phyloP scores from a whole-genome alignment of 1,140 invertebrate species.

The Agraylea sexmaculata region DNA sequence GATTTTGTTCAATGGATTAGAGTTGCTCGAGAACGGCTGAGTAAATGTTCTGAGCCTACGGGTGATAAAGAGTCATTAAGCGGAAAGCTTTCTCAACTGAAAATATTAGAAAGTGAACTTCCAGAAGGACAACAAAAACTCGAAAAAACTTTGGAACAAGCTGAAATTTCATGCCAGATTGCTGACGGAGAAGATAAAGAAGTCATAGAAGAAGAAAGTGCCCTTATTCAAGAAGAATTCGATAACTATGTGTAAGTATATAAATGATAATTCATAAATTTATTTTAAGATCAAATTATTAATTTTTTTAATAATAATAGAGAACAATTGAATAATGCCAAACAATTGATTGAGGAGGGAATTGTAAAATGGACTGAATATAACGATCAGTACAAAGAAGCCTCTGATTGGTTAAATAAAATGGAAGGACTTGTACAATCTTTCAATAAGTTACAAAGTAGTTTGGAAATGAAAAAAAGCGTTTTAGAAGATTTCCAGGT shows the following conservation, averaged over 20 bases:
- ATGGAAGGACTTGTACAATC: slow-evolving; percentile 77
- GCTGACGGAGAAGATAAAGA: slow-evolving; percentile 79
- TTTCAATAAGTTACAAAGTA: slow-evolving; percentile 84
- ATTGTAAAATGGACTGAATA: slow-evolving; percentile 94
- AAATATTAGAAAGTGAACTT: slow-evolving; percentile 69
- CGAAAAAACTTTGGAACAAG: slow-evolving; percentile 67
- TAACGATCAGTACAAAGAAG: slow-evolving; percentile 85
- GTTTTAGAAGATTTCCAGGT: slow-evolving; percentile 83
- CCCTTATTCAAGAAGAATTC: slow-evolving; percentile 76
- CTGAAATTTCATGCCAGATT: slow-evolving; percentile 67
- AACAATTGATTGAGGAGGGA: slow-evolving; percentile 72
- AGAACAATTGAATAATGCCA: slow-evolving; percentile 64
- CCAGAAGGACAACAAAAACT: slow-evolving; percentile 71
- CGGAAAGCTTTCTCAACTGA: slow-evolving; percentile 74
- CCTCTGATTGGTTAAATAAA: slow-evolving; percentile 75
- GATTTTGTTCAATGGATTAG: slow-evolving; percentile 88
- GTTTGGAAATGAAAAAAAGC: slow-evolving; percentile 78
- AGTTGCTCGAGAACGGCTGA: slow-evolving; percentile 76
- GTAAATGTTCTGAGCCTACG: slow-evolving; percentile 86
- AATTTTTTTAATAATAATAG: slow-evolving; percentile 26
- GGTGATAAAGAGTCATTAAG: slow-evolving; percentile 84
- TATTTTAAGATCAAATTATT: slow-evolving; percentile 7
- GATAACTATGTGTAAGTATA: slow-evolving; percentile 64
- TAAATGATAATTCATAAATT: slow-evolving; percentile 2
- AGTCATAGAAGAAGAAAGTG: slow-evolving; percentile 85